These are phyloP conservation scores for Drosophila niveifrons DNA, from an alignment of 2,888 invertebrate species.

Conservation along the genomic window DNA sequence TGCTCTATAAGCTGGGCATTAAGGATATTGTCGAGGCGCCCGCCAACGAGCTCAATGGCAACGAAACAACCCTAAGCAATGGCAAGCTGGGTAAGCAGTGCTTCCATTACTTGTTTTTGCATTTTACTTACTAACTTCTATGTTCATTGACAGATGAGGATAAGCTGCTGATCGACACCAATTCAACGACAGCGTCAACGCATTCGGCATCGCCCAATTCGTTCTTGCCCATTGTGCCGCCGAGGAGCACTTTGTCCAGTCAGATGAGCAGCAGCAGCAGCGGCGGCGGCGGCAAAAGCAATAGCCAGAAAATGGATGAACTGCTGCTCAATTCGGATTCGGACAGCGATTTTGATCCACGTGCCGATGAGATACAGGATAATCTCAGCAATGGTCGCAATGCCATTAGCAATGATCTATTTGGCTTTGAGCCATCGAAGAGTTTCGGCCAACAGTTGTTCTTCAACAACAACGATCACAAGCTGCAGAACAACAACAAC, in stretches of 20 bases:
- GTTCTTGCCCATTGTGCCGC: conserved; percentile 85
- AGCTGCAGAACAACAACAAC: conserved; percentile 76
- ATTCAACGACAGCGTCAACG: conserved; percentile 75
- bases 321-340: conserved; percentile 91
- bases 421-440: conserved; percentile 85
- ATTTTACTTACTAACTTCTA: too few species aligned
- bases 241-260: conserved; percentile 84
- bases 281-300: conserved; percentile 86
- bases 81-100: conserved; percentile 70
- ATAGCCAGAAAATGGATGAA: conserved; percentile 92
- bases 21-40: conserved; percentile 86
- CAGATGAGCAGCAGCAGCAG: conserved; percentile 88
- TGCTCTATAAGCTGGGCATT: conserved; percentile 87
- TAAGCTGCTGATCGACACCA: conserved; percentile 84
- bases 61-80: conserved; percentile 64
- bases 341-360: conserved; percentile 95
- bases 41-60: conserved; percentile 48
- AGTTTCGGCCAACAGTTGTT: conserved; percentile 86
- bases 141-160: conserved; percentile 72
- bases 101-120: background rate
- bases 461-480: conserved; percentile 84
- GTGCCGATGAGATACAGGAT: conserved; percentile 90
- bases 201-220: conserved; percentile 78
- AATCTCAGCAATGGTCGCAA: conserved; percentile 80
- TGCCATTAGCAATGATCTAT: conserved; percentile 83